Evolutionary conservation across 2,888 invertebrate species (phyloP), one percentile per base, ranked within the genome.

Genomic region (Prosapia bicincta): DNA sequence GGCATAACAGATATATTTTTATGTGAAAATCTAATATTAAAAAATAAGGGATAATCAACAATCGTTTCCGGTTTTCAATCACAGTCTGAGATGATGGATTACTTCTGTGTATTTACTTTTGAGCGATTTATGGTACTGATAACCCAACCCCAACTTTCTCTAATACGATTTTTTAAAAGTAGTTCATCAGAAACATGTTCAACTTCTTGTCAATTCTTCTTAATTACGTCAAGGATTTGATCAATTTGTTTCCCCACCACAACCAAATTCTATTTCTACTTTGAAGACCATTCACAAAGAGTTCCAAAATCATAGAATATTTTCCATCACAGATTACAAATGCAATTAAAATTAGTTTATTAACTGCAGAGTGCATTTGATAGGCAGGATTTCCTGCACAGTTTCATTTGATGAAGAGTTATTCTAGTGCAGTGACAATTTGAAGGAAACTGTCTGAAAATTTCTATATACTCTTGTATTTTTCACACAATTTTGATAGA

Each of bases 401-500:
- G 71, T 71, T 71, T 38, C 26, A 10, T 72, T 26, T 26, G n/a
- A 26, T 66, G n/a, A 66, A 65, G 24, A 72, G 72, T 25, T 72
- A 66, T 54, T 72, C 65, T 65, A 72, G 28, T 26, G 66, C 72
- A 72, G 65, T 72, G 9, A 72, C 6, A 7, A 72, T 72, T 72
- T 26, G 26, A 72, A 26, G 54, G 65, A 72, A 72, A 26, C 66
- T 65, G 26, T 26, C 72, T 66, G 72, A 66, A 65, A 72, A 72
- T 9, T 54, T 72, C 66, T 66, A 26, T 66, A 66, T 72, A 13
- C 72, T 71, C 26, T 71, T 71, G 71, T 71, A 71, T 20, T 38
- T 38, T 13, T 38, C 80, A 70, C 79, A n/a, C 65, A 3, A 13
- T 71, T 10, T 3, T 25, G 13, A 54, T 3, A 71, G 71, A 23